phyloP scores from a whole-genome alignment of 2,797 vertebrate genomes.

The Fringilla coelebs region DNA sequence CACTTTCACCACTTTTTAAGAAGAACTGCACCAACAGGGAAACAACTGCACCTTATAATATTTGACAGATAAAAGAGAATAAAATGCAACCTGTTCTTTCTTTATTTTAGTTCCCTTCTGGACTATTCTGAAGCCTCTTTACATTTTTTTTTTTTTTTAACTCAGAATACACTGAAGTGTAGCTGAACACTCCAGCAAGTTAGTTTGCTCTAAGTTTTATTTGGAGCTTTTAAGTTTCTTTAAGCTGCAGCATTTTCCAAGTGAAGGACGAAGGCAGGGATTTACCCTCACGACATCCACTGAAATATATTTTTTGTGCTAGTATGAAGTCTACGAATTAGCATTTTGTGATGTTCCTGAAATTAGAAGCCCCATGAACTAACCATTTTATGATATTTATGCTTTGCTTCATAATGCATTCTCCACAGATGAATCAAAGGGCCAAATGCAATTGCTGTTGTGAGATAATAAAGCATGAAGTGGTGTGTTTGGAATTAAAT shows the following conservation, averaged over 20 bases:
- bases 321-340: constrained; percentile 70
- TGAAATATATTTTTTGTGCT: constrained; percentile 61
- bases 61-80: neutral
- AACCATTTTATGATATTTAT: constrained; percentile 77
- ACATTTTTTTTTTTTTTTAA: neutral
- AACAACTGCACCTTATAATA: neutral
- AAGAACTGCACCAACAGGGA: neutral
- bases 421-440: constrained; percentile 79
- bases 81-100: neutral
- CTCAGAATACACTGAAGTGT: neutral
- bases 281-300: constrained; percentile 56
- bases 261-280: constrained; percentile 36
- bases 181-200: constrained; percentile 8
- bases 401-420: constrained; percentile 79
- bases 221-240: constrained; percentile 63
- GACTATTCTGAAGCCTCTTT: neutral
- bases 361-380: constrained; percentile 79
- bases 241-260: constrained; percentile 60
- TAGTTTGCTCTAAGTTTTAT: constrained; percentile 33
- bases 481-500: constrained; percentile 72
- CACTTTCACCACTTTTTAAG: neutral
- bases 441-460: constrained; percentile 75
- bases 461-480: constrained; percentile 78
- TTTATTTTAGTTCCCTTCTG: neutral
- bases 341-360: constrained; percentile 73